These are phyloP conservation scores for Zaprionus lachaisei DNA, from an alignment of 1,140 invertebrate species.

Conservation along the genomic window DNA sequence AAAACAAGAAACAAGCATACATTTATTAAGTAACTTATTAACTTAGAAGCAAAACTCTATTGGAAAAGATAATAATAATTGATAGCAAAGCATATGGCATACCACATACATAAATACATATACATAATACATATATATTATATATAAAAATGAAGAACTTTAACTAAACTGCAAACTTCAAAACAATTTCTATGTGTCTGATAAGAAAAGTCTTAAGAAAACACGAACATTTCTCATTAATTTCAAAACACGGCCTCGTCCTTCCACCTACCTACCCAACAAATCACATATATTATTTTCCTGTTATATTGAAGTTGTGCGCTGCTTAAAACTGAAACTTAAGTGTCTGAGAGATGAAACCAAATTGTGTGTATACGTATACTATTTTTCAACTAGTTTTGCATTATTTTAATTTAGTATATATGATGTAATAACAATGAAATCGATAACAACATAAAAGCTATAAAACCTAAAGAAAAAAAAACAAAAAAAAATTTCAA, in stretches of 20 bases:
- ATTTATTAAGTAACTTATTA: conserved; percentile 75
- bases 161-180: conserved; percentile 23
- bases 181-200: conserved; percentile 54
- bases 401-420: conserved; percentile 69
- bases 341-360: conserved; percentile 73
- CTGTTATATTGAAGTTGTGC: conserved; percentile 46
- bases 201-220: conserved; percentile 25
- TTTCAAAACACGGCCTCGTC: conserved; percentile 26
- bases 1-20: conserved; percentile 41
- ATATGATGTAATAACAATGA: conserved; percentile 44
- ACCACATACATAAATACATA: conserved; percentile 36
- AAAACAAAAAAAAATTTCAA: conserved; percentile 35
- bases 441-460: conserved; percentile 37
- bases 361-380: conserved; percentile 81
- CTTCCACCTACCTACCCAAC: conserved; percentile 36
- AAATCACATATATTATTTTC: conserved; percentile 28
- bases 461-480: conserved; percentile 36
- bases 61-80: conserved; percentile 76
- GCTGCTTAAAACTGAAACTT: conserved; percentile 62
- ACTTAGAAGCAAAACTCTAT: conserved; percentile 69
- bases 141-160: conserved; percentile 34
- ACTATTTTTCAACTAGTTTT: conserved; percentile 82
- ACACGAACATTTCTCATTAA: conserved; percentile 6
- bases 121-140: conserved; percentile 46
- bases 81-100: conserved; percentile 57